Evolutionary conservation across 2,888 invertebrate genomes (phyloP), one percentile per base, ranked within the genome.

Genomic region (Cabera pusaria): DNA sequence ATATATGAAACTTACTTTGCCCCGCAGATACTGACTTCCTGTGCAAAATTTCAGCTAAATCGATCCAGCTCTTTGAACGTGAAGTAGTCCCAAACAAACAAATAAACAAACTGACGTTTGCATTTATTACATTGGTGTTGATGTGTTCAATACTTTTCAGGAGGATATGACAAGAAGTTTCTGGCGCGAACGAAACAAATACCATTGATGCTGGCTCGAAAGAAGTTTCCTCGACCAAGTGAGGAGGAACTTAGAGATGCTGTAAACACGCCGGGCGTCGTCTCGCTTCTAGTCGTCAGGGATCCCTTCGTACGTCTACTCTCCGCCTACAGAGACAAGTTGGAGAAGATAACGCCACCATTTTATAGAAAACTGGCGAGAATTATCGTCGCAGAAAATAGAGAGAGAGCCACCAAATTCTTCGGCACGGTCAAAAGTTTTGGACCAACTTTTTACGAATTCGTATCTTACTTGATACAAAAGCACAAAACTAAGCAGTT

Each of bases 251-350:
- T 94, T 23, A 59, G 57, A 44, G 91, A 92, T 50, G 92, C 93
- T 42, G 85, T 92, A 5, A 79, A 64, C 41, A 77, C 92, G 18
- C 90, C 91, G 1, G 91, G 90, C 9, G 92, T 93, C 2, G 72
- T 93, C 44, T 92, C 94, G 26, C 91, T 94, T 50, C 71, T 94
- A 27, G 91, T 93, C 11, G 94, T 93, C 1, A 90, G 94, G 21
- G 93, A 94, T 72, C 94, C 94, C 1, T 93, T 94, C 58, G 94
- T 94, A 53, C 86, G 94, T 42, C 77, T 94, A 17, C 81, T 94
- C 25, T 94, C 94, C 27, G 94, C 93, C 6, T 94, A 93, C 66
- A 88, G 94, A 24, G 93, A 94, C 65, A 94, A 94, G 80, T 84
- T 96, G 44, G 93, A 94, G 70, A 92, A 93, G 55, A 85, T 92